phyloP scores from a whole-genome alignment of 2,888 invertebrate species.

The Drosophila mettleri region DNA sequence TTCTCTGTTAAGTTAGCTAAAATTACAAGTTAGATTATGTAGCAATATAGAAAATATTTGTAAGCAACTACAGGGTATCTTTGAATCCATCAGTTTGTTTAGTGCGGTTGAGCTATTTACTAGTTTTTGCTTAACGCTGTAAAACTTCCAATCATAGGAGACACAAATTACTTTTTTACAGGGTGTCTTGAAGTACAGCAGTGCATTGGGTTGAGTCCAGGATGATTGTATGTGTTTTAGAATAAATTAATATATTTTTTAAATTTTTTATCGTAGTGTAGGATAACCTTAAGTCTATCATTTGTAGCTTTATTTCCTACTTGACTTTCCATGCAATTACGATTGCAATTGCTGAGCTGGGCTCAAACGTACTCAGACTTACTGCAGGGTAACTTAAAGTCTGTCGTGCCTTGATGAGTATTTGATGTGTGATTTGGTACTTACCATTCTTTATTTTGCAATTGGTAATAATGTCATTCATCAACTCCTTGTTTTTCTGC shows the following conservation, averaged over 20 bases:
- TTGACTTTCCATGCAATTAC: neutral
- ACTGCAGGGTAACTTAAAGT: neutral
- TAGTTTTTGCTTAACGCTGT: neutral
- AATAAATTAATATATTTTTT: neutral
- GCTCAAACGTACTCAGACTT: neutral
- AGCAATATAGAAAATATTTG: neutral
- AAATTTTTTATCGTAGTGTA: neutral
- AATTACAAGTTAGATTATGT: no score
- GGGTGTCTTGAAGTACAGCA: neutral
- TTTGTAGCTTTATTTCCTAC: neutral
- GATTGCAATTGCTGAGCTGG: neutral
- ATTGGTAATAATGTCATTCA: constrained; percentile 89
- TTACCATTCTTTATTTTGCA: constrained; percentile 89
- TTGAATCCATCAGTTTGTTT: neutral
- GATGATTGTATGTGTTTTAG: neutral
- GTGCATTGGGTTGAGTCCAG: neutral
- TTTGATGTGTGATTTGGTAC: constrained; percentile 68
- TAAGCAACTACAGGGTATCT: neutral
- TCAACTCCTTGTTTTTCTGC: constrained; percentile 91
- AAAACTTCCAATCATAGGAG: neutral
- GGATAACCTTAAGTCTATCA: neutral
- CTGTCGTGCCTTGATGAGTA: neutral
- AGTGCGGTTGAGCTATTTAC: no score
- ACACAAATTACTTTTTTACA: neutral
- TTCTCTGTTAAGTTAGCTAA: no score